phyloP scores from a whole-genome alignment of 2,888 invertebrate species.

The Dysmachus trigonus region DNA sequence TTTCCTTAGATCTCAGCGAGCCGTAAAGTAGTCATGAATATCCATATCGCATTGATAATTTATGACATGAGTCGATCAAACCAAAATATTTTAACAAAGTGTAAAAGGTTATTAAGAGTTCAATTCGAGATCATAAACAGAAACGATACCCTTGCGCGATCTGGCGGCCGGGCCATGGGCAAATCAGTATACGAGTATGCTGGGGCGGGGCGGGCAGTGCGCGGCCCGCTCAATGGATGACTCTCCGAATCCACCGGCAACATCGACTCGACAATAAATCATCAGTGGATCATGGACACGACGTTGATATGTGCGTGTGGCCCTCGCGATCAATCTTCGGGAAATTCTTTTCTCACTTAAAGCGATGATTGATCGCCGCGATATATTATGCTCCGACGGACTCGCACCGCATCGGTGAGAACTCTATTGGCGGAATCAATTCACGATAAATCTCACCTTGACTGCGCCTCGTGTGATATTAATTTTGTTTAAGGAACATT shows the following conservation, averaged over 20 bases:
- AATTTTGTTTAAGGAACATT: conserved; percentile 37
- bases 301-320: conserved; percentile 46
- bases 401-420: conserved; percentile 48
- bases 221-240: conserved; percentile 22
- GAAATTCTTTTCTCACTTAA: conserved; percentile 54
- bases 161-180: neutral
- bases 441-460: conserved; percentile 36
- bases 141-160: conserved; percentile 2
- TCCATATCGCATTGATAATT: conserved; percentile 37
- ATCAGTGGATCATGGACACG: conserved; percentile 35
- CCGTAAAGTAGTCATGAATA: conserved; percentile 37
- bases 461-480: conserved; percentile 33
- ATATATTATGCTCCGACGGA: conserved; percentile 53
- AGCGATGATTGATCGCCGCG: conserved; percentile 53
- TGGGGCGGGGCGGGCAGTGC: neutral
- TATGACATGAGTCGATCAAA: conserved; percentile 37
- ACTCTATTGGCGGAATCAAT: conserved; percentile 41
- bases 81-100: conserved; percentile 44
- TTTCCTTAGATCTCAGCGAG: conserved; percentile 36
- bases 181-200: neutral
- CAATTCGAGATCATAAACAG: conserved; percentile 39
- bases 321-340: conserved; percentile 50
- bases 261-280: conserved; percentile 35
- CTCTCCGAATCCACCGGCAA: conserved; percentile 16
- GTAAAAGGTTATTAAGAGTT: conserved; percentile 46